Conservation (phyloP, 2,797 vertebrate genomes). For the Alosa sapidissima region DNA sequence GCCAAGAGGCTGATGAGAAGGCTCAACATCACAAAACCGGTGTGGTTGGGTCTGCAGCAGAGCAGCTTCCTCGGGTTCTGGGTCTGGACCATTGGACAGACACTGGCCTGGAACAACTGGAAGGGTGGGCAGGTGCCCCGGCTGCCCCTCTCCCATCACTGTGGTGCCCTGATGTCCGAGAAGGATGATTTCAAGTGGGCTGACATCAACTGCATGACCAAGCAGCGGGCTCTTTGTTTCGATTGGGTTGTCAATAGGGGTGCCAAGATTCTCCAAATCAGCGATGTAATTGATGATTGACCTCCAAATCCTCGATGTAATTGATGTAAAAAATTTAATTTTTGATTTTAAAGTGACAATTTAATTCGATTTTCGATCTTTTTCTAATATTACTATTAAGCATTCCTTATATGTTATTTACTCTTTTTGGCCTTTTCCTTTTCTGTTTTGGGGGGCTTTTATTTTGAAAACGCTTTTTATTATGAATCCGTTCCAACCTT, state of each 20-base stretch:
- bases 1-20: conserved; percentile 15
- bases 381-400: too few species aligned
- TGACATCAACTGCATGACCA: conserved; percentile 40
- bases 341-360: too few species aligned
- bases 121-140: not conserved
- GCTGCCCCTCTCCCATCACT: conserved; percentile 46
- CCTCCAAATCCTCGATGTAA: too few species aligned
- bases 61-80: conserved; percentile 67
- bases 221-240: conserved; percentile 54
- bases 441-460: too few species aligned
- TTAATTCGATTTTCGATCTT: too few species aligned
- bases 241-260: conserved; percentile 50
- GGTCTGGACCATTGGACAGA: conserved; percentile 58
- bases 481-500: too few species aligned
- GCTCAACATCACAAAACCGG: accelerated
- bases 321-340: too few species aligned
- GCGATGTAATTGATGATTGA: too few species aligned
- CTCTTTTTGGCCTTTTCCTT: too few species aligned
- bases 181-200: conserved; percentile 21
- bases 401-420: too few species aligned
- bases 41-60: conserved; percentile 68
- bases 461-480: too few species aligned
- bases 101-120: conserved; percentile 52
- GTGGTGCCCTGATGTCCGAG: conserved; percentile 48
- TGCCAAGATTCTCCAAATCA: too few species aligned